A percentile compares a stretch with the other conserved stretches of the same genome.
These are phyloP conservation scores for Nymphalis polychloros DNA, from an alignment of 2,888 invertebrate genomes.

Conservation along the genomic window DNA sequence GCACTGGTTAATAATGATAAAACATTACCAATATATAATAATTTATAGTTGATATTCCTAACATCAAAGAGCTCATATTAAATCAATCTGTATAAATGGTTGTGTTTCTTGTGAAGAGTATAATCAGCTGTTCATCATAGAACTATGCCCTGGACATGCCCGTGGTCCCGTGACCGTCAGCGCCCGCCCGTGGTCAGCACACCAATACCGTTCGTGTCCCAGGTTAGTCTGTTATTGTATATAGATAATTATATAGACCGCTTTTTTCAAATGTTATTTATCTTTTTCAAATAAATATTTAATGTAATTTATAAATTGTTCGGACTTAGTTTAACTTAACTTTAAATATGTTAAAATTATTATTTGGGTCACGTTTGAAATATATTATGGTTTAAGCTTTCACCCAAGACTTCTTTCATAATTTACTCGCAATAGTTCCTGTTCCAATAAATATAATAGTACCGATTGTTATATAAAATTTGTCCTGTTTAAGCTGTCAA, in stretches of 20 bases:
- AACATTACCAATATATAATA: not conserved
- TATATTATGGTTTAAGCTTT: too few species aligned
- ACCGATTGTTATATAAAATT: too few species aligned
- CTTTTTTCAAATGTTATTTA: too few species aligned
- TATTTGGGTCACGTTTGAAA: too few species aligned
- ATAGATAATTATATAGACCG: not conserved
- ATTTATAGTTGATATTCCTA: not conserved
- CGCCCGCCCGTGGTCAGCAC: constrained; percentile 61
- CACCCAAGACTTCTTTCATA: too few species aligned
- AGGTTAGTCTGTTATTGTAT: constrained; percentile 66
- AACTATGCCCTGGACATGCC: constrained; percentile 73
- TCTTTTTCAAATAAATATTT: too few species aligned
- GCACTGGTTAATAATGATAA: not conserved
- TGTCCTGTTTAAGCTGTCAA: too few species aligned
- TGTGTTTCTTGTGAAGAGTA: not conserved
- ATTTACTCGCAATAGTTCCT: too few species aligned
- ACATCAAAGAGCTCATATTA: not conserved
- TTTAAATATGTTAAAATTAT: too few species aligned
- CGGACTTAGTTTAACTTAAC: too few species aligned
- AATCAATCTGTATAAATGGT: not conserved
- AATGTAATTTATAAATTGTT: too few species aligned
- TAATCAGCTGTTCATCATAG: constrained; percentile 35
- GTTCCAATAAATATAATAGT: too few species aligned
- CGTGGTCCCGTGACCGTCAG: constrained; percentile 72
- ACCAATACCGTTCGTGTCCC: constrained; percentile 58